A percentile compares a stretch with the other conserved stretches of the same genome.
These are phyloP conservation scores for Erpetoichthys calabaricus DNA, from an alignment of 2,797 vertebrate genomes.

Conservation along the genomic window DNA sequence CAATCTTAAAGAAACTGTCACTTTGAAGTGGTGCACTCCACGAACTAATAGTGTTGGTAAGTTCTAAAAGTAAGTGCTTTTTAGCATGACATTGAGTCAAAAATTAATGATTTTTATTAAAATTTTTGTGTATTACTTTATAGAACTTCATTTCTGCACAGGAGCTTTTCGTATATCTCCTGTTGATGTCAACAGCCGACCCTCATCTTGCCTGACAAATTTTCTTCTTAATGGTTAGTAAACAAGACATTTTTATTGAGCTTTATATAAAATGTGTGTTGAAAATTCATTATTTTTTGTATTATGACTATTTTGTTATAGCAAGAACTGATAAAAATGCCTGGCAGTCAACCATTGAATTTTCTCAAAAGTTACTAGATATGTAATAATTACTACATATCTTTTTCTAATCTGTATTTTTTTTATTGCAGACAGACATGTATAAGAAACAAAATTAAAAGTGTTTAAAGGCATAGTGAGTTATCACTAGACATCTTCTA, in stretches of 20 bases:
- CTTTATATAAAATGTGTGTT: constrained; percentile 12
- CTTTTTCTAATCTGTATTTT: neutral
- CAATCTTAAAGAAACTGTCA: constrained; percentile 83
- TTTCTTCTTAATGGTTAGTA: constrained; percentile 86
- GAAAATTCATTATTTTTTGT: too few species aligned
- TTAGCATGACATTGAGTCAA: neutral
- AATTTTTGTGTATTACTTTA: constrained; percentile 17
- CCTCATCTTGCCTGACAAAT: constrained; percentile 94
- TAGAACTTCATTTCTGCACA: constrained; percentile 93
- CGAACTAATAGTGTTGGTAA: constrained; percentile 78
- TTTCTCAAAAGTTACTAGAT: too few species aligned
- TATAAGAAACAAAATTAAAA: too few species aligned
- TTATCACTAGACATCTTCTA: too few species aligned
- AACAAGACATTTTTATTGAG: constrained; percentile 2
- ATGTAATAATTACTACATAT: neutral
- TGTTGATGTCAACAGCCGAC: constrained; percentile 93
- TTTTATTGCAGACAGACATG: constrained; percentile 12
- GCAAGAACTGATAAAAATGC: too few species aligned
- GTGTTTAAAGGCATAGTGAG: too few species aligned
- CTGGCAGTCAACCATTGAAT: too few species aligned
- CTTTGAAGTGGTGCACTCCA: constrained; percentile 94
- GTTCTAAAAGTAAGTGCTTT: constrained; percentile 8
- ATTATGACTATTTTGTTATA: too few species aligned
- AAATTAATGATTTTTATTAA: neutral
- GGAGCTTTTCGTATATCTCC: constrained; percentile 94